Evolutionary conservation across 2,797 vertebrate genomes (phyloP), one percentile per base, ranked within the genome.

Genomic region (Zenarchopterus dispar): DNA sequence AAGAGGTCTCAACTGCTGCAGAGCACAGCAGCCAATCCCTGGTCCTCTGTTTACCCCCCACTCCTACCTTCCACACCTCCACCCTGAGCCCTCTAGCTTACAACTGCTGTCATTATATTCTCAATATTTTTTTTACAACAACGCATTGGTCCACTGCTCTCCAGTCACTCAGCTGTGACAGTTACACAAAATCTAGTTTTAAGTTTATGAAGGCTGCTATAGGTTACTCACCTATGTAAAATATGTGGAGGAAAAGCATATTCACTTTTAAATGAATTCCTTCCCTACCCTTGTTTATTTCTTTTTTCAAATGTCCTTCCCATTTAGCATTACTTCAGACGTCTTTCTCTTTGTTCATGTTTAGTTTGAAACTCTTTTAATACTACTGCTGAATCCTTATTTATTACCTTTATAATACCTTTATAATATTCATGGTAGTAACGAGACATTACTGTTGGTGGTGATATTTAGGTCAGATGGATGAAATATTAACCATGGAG

Each of bases 1-100:
- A 80, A 84, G 76, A 91, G 88, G 85, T 85, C 78, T 67, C 43
- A 17, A 21, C 41, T 47, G 39, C 80, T 81, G 74, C 70, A 52
- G 60, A 72, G 77, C 66, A 41, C 67, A 70, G 74, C 56, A 61
- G 69, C 78, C 71, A 84, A 69, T 78, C 81, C 26, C 71, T 58
- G 46, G 44, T 63, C 53, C 48, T 62, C 55, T 52, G 64, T 58
- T 64, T 41, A n/a, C 41, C 28, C 47, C 18, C 33, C 52, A 24
- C 24, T 5, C 24, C 24, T 24, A 5, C n/a, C n/a, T n/a, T 36
- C 9, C 41, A 55, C 60, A 63, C 22, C 56, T 22, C 39, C 45
- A 24, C 6, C 15, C 8, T 0, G 8, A 49, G 42, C 43, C 50
- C 23, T 60, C 78, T 9, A 58, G 41, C 23, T 39, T 22, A 1